Percentiles rank a stretch among this genome's conserved stretches.
phyloP scores from a whole-genome alignment of 2,113 vertebrate species.

The Condylura cristata region DNA sequence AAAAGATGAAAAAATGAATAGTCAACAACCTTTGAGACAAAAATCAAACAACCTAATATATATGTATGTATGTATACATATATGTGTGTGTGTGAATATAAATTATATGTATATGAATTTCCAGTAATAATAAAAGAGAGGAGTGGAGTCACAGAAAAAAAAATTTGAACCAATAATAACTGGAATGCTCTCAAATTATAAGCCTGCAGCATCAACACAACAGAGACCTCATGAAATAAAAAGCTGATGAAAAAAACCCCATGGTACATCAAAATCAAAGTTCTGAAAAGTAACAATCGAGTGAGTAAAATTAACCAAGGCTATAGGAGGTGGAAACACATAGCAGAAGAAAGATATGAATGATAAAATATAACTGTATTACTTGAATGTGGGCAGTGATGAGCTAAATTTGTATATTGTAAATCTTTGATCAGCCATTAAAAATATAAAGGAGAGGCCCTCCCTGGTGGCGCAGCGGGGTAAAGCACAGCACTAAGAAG shows the following conservation, averaged over 20 bases:
- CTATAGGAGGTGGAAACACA: background rate
- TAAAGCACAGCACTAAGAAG: too few relatives aligned
- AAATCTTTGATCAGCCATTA: background rate
- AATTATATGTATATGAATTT: background rate
- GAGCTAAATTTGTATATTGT: background rate
- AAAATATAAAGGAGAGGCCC: too few relatives aligned
- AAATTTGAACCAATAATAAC: background rate
- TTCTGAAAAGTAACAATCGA: background rate
- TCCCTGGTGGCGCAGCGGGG: too few relatives aligned
- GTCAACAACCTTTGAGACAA: background rate
- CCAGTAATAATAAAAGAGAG: background rate
- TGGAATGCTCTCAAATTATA: background rate
- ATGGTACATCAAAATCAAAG: background rate
- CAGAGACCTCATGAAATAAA: background rate
- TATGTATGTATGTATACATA: background rate
- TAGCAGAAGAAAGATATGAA: background rate
- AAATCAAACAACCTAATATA: background rate
- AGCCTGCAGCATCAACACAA: background rate
- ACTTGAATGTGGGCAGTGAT: background rate
- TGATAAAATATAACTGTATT: background rate
- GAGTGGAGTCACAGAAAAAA: background rate
- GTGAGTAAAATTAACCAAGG: background rate
- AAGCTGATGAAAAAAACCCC: background rate
- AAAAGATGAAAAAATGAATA: background rate
- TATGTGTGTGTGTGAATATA: background rate